These are phyloP conservation scores for Mythimna ferrago DNA, from an alignment of 2,888 invertebrate genomes.

Conservation along the genomic window DNA sequence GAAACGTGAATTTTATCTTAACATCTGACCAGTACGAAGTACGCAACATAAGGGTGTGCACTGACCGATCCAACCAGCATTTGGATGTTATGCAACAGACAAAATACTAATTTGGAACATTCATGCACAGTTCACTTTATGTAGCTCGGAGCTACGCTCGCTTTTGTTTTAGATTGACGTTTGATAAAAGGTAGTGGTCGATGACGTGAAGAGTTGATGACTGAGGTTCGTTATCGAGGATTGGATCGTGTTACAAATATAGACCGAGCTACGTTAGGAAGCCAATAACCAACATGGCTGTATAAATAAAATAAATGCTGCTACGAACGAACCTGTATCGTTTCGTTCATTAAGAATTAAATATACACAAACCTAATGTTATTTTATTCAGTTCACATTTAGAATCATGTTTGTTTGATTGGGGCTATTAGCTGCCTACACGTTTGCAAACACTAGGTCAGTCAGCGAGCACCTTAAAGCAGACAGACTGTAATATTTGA, in stretches of 20 bases:
- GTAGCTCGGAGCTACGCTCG: not conserved
- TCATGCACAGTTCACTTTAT: conserved; percentile 2
- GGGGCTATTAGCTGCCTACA: not conserved
- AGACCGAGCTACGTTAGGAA: not conserved
- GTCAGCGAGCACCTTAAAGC: conserved; percentile 16
- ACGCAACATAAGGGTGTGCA: conserved; percentile 21
- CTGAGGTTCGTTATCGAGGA: conserved; percentile 8
- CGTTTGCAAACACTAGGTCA: conserved; percentile 4
- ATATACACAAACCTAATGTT: not conserved
- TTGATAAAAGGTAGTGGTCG: not conserved
- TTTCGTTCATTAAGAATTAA: conserved; percentile 3
- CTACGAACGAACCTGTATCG: not conserved
- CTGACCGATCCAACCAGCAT: not conserved
- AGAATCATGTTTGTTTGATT: conserved; percentile 28
- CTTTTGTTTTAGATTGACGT: conserved; percentile 33
- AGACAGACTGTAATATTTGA: conserved; percentile 38
- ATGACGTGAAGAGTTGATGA: not conserved
- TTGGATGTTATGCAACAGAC: conserved; percentile 12
- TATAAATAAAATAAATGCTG: conserved; percentile 5
- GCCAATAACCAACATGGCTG: not conserved
- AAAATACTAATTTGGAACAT: conserved; percentile 16
- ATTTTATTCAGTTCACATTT: conserved; percentile 3
- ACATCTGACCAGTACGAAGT: conserved; percentile 45
- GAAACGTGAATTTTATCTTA: conserved; percentile 48
- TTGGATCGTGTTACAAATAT: not conserved